Evolutionary conservation across 64 coral and sea anemone species (phyloP).

Genomic region (Montipora cactus): DNA sequence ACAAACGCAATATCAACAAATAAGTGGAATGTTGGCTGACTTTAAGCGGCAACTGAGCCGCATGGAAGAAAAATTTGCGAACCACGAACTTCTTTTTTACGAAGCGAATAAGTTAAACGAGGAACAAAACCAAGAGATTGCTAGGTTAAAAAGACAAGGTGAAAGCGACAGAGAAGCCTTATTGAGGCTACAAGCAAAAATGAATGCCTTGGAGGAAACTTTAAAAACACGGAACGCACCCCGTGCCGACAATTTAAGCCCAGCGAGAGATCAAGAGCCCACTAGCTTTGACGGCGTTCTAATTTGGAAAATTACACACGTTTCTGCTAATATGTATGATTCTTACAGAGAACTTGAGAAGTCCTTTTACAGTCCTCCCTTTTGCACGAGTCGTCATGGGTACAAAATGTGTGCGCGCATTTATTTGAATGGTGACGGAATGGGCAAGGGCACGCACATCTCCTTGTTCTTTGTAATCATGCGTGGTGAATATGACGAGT

Average conservation of each 20-base stretch:
- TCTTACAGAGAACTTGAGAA: slow-evolving; percentile 39
- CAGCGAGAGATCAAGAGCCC: background rate
- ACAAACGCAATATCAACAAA: slow-evolving; percentile 3
- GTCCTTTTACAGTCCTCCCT: slow-evolving; percentile 63
- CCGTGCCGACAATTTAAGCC: background rate
- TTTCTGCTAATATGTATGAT: slow-evolving; percentile 53
- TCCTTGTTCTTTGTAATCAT: slow-evolving; percentile 71
- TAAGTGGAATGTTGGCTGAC: slow-evolving; percentile 11
- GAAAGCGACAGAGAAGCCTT: slow-evolving; percentile 12
- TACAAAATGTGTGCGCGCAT: slow-evolving; percentile 79
- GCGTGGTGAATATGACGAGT: slow-evolving; percentile 63
- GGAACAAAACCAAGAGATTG: slow-evolving; percentile 15
- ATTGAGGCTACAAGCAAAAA: background rate
- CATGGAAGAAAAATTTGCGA: slow-evolving; percentile 39
- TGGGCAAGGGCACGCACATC: slow-evolving; percentile 57
- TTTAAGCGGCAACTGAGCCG: slow-evolving; percentile 9
- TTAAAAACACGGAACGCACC: background rate
- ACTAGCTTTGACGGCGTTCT: slow-evolving; percentile 43
- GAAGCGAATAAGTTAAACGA: slow-evolving; percentile 49
- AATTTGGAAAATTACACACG: slow-evolving; percentile 50
- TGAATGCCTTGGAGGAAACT: slow-evolving; percentile 23
- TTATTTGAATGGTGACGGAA: slow-evolving; percentile 68
- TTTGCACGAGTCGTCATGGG: slow-evolving; percentile 65
- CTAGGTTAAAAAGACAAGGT: background rate
- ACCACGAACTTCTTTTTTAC: slow-evolving; percentile 44